A percentile compares a stretch with the other conserved stretches of the same genome.
phyloP scores from a whole-genome alignment of 2,888 invertebrate species.

The Crossocerus cetratus region DNA sequence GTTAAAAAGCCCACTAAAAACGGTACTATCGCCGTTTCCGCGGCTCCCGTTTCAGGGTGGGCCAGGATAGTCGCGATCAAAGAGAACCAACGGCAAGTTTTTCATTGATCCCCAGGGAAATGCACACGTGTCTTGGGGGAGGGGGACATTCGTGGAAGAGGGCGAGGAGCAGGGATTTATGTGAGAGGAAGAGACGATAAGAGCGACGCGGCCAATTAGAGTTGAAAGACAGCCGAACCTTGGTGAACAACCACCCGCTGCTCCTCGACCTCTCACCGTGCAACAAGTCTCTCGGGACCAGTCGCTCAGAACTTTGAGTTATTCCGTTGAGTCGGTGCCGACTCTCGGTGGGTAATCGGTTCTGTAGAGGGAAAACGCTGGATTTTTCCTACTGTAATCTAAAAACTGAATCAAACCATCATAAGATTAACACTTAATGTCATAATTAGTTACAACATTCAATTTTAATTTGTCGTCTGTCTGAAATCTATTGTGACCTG shows the following conservation, averaged over 20 bases:
- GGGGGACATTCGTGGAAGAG: conserved; percentile 15
- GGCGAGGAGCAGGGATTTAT: conserved; percentile 62
- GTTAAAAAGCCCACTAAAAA: conserved; percentile 11
- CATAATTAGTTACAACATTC: too few relatives aligned
- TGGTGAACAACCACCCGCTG: conserved; percentile 57
- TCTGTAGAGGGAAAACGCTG: too few relatives aligned
- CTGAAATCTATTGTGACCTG: too few relatives aligned
- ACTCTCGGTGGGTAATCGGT: too few relatives aligned
- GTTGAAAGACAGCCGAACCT: conserved; percentile 57
- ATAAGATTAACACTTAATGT: too few relatives aligned
- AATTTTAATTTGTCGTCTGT: too few relatives aligned
- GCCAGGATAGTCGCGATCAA: background rate
- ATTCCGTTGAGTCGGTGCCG: too few relatives aligned
- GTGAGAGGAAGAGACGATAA: conserved; percentile 63
- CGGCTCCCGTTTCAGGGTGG: background rate
- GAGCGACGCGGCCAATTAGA: conserved; percentile 62
- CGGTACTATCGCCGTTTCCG: background rate
- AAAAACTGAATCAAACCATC: too few relatives aligned
- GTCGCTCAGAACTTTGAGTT: too few relatives aligned
- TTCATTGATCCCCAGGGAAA: conserved; percentile 39
- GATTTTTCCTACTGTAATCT: too few relatives aligned
- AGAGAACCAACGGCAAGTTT: conserved; percentile 34
- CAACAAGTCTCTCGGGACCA: conserved; percentile 35
- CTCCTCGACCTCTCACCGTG: conserved; percentile 45
- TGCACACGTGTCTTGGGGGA: conserved; percentile 23